Conservation (phyloP, 2,113 vertebrate genomes). For the Pollimyrus isidori region DNA sequence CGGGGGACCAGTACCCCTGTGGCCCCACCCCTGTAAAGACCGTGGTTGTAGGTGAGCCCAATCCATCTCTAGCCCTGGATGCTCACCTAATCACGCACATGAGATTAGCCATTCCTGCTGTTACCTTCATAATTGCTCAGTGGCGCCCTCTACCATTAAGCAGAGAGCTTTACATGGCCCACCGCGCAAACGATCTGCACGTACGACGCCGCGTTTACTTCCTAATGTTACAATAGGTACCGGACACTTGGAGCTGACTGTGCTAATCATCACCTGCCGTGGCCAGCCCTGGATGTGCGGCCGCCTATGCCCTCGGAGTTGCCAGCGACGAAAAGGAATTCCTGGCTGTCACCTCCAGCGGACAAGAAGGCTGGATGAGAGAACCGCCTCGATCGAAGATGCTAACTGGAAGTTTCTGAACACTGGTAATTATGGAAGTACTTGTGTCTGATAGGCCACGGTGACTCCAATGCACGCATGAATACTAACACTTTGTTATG, state of each 20-base stretch:
- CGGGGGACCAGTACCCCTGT: too few relatives aligned
- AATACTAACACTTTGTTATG: not conserved
- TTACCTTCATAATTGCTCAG: not conserved
- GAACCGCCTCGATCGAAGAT: not conserved
- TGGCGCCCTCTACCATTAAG: not conserved
- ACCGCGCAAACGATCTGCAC: not conserved
- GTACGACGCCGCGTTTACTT: not conserved
- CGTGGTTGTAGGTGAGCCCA: slow-evolving; percentile 12
- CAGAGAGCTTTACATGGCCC: not conserved
- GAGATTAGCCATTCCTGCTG: not conserved
- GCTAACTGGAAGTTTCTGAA: not conserved
- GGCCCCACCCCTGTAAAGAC: not conserved
- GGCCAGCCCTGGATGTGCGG: not conserved
- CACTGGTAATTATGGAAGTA: not conserved
- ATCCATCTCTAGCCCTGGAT: slow-evolving; percentile 26
- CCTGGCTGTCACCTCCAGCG: not conserved
- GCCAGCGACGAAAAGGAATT: not conserved
- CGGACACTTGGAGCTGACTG: not conserved
- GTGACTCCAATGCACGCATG: not conserved
- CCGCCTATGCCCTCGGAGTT: not conserved
- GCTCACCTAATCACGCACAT: slow-evolving; percentile 20
- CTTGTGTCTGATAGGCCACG: not conserved
- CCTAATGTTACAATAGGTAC: not conserved
- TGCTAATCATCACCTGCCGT: not conserved
- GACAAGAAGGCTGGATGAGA: not conserved